These are phyloP conservation scores for Actias luna DNA, from an alignment of 2,888 invertebrate species.

Conservation along the genomic window DNA sequence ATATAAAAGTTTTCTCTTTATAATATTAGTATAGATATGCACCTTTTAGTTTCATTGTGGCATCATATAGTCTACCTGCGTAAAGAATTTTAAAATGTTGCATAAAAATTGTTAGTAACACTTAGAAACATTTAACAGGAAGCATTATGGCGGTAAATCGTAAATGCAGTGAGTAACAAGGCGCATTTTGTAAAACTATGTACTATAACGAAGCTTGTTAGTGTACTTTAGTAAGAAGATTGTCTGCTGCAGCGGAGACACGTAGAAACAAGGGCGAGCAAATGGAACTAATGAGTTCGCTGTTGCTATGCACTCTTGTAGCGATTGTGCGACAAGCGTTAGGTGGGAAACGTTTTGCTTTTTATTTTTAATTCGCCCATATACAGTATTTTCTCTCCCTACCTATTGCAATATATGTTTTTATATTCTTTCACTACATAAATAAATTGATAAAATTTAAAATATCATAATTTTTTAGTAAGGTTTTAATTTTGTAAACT, in stretches of 20 bases:
- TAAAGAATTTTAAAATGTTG: not conserved
- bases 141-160: constrained; percentile 25
- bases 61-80: not conserved
- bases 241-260: constrained; percentile 63
- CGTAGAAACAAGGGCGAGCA: constrained; percentile 52
- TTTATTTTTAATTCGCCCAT: constrained; percentile 23
- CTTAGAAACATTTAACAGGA: constrained; percentile 56
- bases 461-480: too few species aligned
- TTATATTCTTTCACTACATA: not conserved
- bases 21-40: too few species aligned
- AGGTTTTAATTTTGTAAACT: too few species aligned
- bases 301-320: constrained; percentile 63
- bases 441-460: too few species aligned
- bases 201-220: constrained; percentile 76
- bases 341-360: constrained; percentile 50
- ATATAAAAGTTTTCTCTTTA: too few species aligned
- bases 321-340: constrained; percentile 50
- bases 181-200: constrained; percentile 60
- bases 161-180: constrained; percentile 38
- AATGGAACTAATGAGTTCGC: constrained; percentile 75
- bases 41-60: not conserved
- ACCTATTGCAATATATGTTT: not conserved
- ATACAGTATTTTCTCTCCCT: not conserved
- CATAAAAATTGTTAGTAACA: constrained; percentile 36
- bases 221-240: constrained; percentile 68